A percentile compares a stretch with the other conserved stretches of the same genome.
Evolutionary conservation across 2,888 invertebrate genomes (phyloP).

Genomic region (Tetranychus truncatus): DNA sequence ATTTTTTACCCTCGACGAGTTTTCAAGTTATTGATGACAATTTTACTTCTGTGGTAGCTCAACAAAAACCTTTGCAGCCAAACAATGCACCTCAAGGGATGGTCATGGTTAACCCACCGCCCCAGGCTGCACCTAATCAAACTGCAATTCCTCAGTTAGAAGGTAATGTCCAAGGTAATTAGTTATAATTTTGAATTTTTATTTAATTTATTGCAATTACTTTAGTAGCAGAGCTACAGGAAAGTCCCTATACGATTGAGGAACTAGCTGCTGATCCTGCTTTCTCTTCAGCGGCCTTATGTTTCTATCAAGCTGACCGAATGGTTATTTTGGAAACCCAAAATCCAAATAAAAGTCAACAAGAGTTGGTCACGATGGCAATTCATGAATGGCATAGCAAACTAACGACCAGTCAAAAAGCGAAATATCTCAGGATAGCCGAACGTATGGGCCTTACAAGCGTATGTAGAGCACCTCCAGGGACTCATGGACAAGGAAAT

Average conservation of each 20-base stretch:
- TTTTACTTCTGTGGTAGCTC: not conserved
- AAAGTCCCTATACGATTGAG: slow-evolving; percentile 3
- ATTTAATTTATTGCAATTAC: not conserved
- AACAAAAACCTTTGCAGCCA: slow-evolving; percentile 1
- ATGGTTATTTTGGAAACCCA: slow-evolving; percentile 23
- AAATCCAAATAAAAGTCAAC: slow-evolving; percentile 26
- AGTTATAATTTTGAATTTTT: not conserved
- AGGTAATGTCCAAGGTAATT: not conserved
- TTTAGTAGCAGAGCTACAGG: not conserved
- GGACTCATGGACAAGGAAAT: not conserved
- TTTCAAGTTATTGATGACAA: slow-evolving; percentile 7
- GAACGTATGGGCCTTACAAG: slow-evolving; percentile 10
- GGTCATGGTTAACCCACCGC: slow-evolving; percentile 1
- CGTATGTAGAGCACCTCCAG: not conserved
- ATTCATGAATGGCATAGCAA: slow-evolving; percentile 25
- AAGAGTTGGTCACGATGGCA: slow-evolving; percentile 25
- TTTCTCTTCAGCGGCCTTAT: slow-evolving; percentile 23
- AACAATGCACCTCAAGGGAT: not conserved
- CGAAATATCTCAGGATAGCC: slow-evolving; percentile 14
- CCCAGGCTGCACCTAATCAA: not conserved
- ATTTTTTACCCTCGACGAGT: not conserved
- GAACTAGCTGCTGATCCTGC: slow-evolving; percentile 4
- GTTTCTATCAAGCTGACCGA: slow-evolving; percentile 27
- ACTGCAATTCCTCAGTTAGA: slow-evolving; percentile 5
- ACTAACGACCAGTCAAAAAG: slow-evolving; percentile 26